Evolutionary conservation across 2,888 invertebrate species (phyloP), one percentile per base, ranked within the genome.

Genomic region (Drosophila greeni): DNA sequence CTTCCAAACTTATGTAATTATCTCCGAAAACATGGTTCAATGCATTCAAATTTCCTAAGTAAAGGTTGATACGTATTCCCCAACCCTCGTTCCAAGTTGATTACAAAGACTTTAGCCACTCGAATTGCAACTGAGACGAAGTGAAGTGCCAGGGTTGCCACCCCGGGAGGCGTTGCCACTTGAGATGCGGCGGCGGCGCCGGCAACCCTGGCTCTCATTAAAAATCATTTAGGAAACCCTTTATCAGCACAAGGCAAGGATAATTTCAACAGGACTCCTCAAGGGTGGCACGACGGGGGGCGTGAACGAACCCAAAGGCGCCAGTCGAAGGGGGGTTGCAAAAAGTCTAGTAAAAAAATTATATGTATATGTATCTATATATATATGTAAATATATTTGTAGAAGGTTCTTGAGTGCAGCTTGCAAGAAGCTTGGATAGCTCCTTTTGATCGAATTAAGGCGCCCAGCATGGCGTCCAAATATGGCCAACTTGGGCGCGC

Each of bases 391-490:
- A 4, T 5, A 14, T 33, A 14, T 14, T 26, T 40, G 12, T 11
- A n/a, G 33, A 5, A 29, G 45, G 14, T 14, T 47, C 11, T 40
- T 6, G 18, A 55, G n/a, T 55, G 55, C 55, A 55, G 24, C 26
- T 4, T 40, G 45, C 54, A n/a, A 40, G 42, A 58, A 53, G 24
- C 45, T 55, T 24, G 42, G 47, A 48, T 36, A 29, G 80, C 64
- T 72, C 55, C 82, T 72, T 81, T 75, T 85, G 73, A 83, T 81
- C 76, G 67, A 84, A 81, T 83, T 76, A 84, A 69, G 54, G 43
- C 78, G 60, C 75, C 76, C 85, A 78, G 85, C 85, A 85, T 83
- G 83, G 84, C 85, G 77, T 73, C 73, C 65, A 80, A 83, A 85
- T 78, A 83, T 84, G 85, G 85, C 83, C 83, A 83, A 85, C 85